Conservation (phyloP, 2,888 invertebrate species). For the Calephelis perditalis region DNA sequence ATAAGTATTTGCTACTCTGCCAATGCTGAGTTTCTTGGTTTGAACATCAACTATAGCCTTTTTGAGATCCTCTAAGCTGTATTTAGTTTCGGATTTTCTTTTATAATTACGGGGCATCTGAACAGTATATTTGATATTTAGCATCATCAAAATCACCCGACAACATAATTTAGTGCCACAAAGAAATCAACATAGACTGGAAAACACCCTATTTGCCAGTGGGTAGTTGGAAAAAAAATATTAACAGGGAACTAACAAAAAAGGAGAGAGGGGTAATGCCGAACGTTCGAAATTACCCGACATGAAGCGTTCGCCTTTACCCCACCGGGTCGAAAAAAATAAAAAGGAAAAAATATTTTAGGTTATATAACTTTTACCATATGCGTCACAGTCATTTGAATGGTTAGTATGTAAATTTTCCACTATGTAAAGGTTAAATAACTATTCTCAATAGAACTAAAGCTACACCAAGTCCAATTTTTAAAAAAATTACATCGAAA, state of each 20-base stretch:
- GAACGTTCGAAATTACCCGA: too few relatives aligned
- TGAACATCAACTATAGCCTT: neutral
- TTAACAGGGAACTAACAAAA: neutral
- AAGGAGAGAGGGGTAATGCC: neutral
- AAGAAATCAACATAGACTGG: too few relatives aligned
- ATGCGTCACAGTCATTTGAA: slow-evolving; percentile 14
- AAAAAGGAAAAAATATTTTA: slow-evolving; percentile 8
- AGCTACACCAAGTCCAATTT: slow-evolving; percentile 14
- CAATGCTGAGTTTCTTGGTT: neutral
- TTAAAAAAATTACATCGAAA: slow-evolving; percentile 15
- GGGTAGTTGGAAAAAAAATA: neutral
- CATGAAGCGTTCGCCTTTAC: too few relatives aligned
- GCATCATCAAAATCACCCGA: too few relatives aligned
- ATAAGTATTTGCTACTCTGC: neutral
- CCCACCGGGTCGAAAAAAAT: neutral
- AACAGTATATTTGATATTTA: neutral
- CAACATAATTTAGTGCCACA: too few relatives aligned
- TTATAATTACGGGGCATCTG: slow-evolving; percentile 24
- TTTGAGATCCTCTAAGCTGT: neutral
- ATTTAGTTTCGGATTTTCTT: slow-evolving; percentile 16
- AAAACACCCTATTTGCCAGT: too few relatives aligned
- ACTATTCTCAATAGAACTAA: slow-evolving; percentile 4
- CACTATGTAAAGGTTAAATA: slow-evolving; percentile 4
- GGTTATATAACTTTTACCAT: slow-evolving; percentile 15
- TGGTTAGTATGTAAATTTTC: slow-evolving; percentile 12